Evolutionary conservation across 2,797 vertebrate species (phyloP), one percentile per base, ranked within the genome.

Genomic region (Lemur catta): DNA sequence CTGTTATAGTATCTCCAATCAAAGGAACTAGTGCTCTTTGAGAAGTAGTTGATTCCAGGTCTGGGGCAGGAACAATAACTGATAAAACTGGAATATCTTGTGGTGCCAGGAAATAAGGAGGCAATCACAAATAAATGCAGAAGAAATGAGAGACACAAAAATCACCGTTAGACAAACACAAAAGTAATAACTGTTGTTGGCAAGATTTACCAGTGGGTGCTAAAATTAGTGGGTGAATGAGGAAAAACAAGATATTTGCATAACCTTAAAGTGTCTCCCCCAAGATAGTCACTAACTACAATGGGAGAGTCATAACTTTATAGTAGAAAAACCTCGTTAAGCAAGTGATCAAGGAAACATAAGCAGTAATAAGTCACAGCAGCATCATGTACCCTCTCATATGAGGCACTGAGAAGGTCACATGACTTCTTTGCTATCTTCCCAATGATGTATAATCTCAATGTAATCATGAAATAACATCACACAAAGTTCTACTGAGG

Each of bases 111-210:
- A 90, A 90, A 43, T 67, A 41, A 89, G 41, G 43, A 80, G 79
- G 13, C 67, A 35, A 41, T 93, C 20, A 18, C 72, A 22, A 38
- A 48, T 41, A 81, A 79, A 74, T 43, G 3, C 22, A 75, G 75
- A 88, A 88, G 35, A 28, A 69, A 93, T 26, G 67, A 87, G 35
- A 80, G 41, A 94, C 76, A 61, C 24, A 80, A 85, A 88, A 88
- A 57, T 78, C 41, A 71, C 48, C 33, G 57, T 18, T 48, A 35
- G 84, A 17, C 18, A 38, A 55, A 55, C n/a, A 55, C n/a, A 55
- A 79, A 52, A 55, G 22, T 38, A 26, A 79, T 38, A 55, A 55
- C 26, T 35, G 50, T 35, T 61, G 22, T 26, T 41, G 14, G 11
- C 75, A 84, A 84, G 61, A 94, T 48, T 78, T 41, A 48, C 59